Conservation (phyloP, 2,888 invertebrate species). For the Trichacis sp. region DNA sequence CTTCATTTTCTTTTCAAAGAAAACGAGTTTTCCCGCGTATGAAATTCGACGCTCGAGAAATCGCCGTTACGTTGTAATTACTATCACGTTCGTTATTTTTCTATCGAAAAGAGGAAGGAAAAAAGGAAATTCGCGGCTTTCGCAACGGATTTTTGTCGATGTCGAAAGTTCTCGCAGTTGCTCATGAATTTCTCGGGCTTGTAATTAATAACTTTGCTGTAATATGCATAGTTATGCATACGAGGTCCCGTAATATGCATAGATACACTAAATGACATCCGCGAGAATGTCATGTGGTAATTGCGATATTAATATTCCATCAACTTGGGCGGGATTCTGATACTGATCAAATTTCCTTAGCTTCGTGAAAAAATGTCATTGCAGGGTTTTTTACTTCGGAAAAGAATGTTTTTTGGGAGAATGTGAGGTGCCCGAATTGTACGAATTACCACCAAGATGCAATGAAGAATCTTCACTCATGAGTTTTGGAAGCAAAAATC, state of each 20-base stretch:
- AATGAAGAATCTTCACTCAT: too few relatives aligned
- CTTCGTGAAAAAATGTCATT: background rate
- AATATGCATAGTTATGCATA: constrained; percentile 41
- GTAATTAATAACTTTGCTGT: constrained; percentile 39
- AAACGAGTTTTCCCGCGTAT: background rate
- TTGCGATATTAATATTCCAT: constrained; percentile 35
- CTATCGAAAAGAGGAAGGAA: too few relatives aligned
- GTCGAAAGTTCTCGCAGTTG: background rate
- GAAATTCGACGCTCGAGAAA: background rate
- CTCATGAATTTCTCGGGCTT: constrained; percentile 22
- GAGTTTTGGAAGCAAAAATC: too few relatives aligned
- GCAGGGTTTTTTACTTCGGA: too few relatives aligned
- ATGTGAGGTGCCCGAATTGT: too few relatives aligned
- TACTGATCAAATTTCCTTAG: background rate
- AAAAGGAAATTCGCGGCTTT: background rate
- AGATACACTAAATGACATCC: constrained; percentile 29
- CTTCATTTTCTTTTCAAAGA: background rate
- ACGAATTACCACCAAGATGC: too few relatives aligned
- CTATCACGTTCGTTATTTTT: too few relatives aligned
- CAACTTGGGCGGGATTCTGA: constrained; percentile 12
- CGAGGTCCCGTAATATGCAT: constrained; percentile 32
- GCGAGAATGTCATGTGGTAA: constrained; percentile 36
- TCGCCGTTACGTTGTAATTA: background rate
- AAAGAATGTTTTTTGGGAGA: too few relatives aligned
- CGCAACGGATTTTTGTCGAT: background rate